Evolutionary conservation across 92 coral and sea anemone species (phyloP).

Genomic region (Pocillopora meandrina): DNA sequence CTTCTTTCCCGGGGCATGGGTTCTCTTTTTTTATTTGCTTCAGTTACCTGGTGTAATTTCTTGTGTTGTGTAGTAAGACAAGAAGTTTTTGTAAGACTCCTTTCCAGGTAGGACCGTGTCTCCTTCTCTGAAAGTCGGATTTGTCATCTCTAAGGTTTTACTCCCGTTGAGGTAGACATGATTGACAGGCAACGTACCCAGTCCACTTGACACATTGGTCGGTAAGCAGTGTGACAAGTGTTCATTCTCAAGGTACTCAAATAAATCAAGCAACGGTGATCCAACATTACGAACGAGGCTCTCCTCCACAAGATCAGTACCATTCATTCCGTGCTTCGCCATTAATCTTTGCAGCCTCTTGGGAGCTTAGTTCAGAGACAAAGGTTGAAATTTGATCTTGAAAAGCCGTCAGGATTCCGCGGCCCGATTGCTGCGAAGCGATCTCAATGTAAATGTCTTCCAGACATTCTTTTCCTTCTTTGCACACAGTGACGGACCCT

Average conservation of each 20-base stretch:
- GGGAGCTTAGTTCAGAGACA: not conserved
- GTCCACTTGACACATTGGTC: constrained; percentile 42
- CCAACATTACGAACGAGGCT: constrained; percentile 23
- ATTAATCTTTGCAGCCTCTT: not conserved
- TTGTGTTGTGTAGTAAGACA: constrained; percentile 48
- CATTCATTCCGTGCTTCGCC: not conserved
- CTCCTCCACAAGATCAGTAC: constrained; percentile 20
- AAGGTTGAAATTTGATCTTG: not conserved
- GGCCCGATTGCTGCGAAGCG: constrained; percentile 30
- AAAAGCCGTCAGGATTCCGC: not conserved
- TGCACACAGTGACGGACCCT: constrained; percentile 46
- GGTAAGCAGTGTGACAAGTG: constrained; percentile 50
- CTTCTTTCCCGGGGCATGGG: too few species aligned
- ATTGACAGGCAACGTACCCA: constrained; percentile 51
- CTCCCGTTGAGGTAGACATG: constrained; percentile 55
- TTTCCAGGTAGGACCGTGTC: constrained; percentile 42
- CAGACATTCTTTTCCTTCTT: constrained; percentile 50
- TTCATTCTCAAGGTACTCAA: constrained; percentile 38
- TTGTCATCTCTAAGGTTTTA: constrained; percentile 44
- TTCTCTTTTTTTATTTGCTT: not conserved
- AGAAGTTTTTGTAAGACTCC: constrained; percentile 35
- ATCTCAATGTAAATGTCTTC: constrained; percentile 36
- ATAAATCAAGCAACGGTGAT: constrained; percentile 34
- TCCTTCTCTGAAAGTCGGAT: constrained; percentile 33
- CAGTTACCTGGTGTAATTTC: constrained; percentile 45